Evolutionary conservation across 2,797 vertebrate genomes (phyloP).

Genomic region (Rhinophrynus dorsalis): DNA sequence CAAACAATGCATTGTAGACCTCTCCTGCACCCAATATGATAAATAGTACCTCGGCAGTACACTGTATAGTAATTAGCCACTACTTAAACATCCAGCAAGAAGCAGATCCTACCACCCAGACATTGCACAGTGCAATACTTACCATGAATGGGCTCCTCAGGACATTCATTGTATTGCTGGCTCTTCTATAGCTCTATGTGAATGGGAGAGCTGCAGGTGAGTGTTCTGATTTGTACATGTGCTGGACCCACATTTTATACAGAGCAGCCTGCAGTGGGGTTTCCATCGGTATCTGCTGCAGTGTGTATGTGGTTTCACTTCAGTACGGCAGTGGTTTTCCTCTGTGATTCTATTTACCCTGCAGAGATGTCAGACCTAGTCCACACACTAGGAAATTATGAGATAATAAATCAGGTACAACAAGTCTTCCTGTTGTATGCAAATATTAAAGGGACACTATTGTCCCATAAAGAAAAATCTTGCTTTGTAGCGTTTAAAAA

Average conservation of each 20-base stretch:
- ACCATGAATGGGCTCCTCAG: neutral
- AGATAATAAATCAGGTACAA: neutral
- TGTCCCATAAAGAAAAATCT: too few species aligned
- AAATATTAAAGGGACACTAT: too few species aligned
- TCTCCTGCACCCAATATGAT: too few species aligned
- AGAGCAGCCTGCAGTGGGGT: neutral
- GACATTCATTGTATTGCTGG: neutral
- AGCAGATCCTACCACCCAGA: too few species aligned
- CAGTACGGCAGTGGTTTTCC: neutral
- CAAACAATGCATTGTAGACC: too few species aligned
- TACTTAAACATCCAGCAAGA: too few species aligned
- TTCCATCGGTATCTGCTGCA: neutral
- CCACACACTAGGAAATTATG: neutral
- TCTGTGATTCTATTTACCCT: neutral
- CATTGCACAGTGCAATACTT: neutral
- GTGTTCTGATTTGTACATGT: neutral
- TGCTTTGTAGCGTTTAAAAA: too few species aligned
- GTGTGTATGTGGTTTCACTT: neutral
- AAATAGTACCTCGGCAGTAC: too few species aligned
- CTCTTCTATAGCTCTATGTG: neutral
- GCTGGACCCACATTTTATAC: conserved; percentile 1
- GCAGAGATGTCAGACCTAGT: neutral
- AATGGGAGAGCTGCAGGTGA: neutral
- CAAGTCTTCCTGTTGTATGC: neutral
- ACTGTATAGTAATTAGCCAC: too few species aligned